phyloP scores from a whole-genome alignment of 2,113 vertebrate genomes.

The Pachyramphus minor region DNA sequence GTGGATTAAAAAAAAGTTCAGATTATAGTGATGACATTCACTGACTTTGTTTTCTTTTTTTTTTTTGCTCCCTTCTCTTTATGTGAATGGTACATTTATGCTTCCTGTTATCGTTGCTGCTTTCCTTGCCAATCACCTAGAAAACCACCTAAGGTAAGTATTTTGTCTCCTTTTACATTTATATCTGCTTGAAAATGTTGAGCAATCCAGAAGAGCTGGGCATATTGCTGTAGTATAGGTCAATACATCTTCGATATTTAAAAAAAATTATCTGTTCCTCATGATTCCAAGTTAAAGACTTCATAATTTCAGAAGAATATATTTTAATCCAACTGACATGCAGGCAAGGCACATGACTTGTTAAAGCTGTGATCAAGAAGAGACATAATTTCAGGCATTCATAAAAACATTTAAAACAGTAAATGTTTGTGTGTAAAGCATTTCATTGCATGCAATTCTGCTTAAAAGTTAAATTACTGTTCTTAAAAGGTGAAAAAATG shows the following conservation, averaged over 20 bases:
- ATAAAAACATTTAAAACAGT: background rate
- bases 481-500: background rate
- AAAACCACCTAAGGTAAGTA: conserved; percentile 77
- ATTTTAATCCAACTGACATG: background rate
- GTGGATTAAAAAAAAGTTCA: background rate
- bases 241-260: background rate
- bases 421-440: background rate
- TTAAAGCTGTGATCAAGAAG: background rate
- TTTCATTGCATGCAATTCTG: background rate
- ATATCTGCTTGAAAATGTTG: background rate
- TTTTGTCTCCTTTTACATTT: background rate
- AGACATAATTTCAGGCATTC: background rate
- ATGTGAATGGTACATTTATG: conserved; percentile 7
- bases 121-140: conserved; percentile 41
- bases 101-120: conserved; percentile 23
- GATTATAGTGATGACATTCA: background rate
- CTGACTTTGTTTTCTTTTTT: conserved; percentile 42
- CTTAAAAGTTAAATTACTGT: background rate
- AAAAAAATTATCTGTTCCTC: background rate
- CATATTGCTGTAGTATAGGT: background rate
- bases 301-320: background rate
- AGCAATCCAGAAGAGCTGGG: background rate
- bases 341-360: background rate
- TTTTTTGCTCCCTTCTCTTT: conserved; percentile 33
- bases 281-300: background rate